Base-by-base conservation (phyloP, 2,113 vertebrate species). In the Illadopsis cleaveri region DNA sequence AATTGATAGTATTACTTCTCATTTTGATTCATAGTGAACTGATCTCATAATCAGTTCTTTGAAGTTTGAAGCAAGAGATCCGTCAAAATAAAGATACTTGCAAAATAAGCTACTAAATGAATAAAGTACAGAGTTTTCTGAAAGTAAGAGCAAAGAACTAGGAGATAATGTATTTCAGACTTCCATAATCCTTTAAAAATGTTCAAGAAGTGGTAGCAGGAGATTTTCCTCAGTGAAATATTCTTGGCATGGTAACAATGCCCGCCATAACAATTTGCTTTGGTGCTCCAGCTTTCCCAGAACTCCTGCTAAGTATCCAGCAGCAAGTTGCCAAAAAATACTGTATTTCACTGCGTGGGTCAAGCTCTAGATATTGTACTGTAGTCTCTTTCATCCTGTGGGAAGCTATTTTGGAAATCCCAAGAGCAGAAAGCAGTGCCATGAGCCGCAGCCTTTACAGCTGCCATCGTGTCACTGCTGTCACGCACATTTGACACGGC, bases 401-500 rank as follows among this genome's bases (percentile, higher is more conserved):
- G 66, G 69, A 69, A 90, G 62, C 20, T 54, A 3, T 33, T 85
- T 76, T 56, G 70, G 64, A 44, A 88, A 38, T 6, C 18, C 20
- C 4, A 4, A 30, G 3, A 22, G 33, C 6, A 58, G 48, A 35
- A 54, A 40, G 85, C 44, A 40, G 44, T 3, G 38, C 60, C 56
- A 5, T 4, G 42, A 23, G 65, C 61, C 42, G n/a, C 53, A 57
- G 28, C n/a, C 33, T n/a, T 85, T 19, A 28, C 5, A 56, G 84
- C 44, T 79, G 65, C 65, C 57, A 56, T 9, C 16, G 1, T 5
- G n/a, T 18, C 51, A 42, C 28, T 6, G 1, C 48, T 37, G 11
- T 30, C 60, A 24, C 0, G 2, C 27, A 8, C 10, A 4, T 71
- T 85, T 53, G 85, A 40, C 75, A 53, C 0, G 1, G 4, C 4